Conservation (phyloP, 1,140 invertebrate genomes). For the Ylistrum balloti region DNA sequence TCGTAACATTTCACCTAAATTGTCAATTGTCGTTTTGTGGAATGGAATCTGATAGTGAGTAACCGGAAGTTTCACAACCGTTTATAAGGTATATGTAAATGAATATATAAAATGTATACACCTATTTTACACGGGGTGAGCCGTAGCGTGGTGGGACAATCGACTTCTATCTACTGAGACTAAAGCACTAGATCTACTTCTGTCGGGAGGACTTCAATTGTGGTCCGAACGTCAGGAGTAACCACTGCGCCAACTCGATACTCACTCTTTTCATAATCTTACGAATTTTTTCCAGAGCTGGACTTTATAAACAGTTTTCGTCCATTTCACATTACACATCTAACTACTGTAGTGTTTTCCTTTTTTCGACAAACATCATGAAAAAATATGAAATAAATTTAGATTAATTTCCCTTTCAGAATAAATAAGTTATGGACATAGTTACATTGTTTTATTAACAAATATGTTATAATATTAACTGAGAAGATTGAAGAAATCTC, state of each 20-base stretch:
- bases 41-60: not conserved
- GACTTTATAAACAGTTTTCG: too few species aligned
- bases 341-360: too few species aligned
- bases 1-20: not conserved
- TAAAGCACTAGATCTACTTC: not conserved
- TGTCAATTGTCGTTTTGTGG: not conserved
- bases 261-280: not conserved
- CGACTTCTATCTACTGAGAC: not conserved
- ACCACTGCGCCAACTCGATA: conserved; percentile 2
- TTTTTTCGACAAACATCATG: too few species aligned
- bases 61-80: not conserved
- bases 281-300: too few species aligned
- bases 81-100: not conserved
- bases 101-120: not conserved
- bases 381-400: too few species aligned
- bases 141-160: not conserved
- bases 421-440: too few species aligned
- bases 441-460: too few species aligned
- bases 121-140: not conserved
- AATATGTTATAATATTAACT: too few species aligned
- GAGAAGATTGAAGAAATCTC: not conserved
- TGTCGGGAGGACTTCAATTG: not conserved
- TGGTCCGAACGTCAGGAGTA: not conserved
- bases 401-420: too few species aligned
- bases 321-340: too few species aligned